phyloP scores from a whole-genome alignment of 2,888 invertebrate genomes.

The Idaea dimidiata region DNA sequence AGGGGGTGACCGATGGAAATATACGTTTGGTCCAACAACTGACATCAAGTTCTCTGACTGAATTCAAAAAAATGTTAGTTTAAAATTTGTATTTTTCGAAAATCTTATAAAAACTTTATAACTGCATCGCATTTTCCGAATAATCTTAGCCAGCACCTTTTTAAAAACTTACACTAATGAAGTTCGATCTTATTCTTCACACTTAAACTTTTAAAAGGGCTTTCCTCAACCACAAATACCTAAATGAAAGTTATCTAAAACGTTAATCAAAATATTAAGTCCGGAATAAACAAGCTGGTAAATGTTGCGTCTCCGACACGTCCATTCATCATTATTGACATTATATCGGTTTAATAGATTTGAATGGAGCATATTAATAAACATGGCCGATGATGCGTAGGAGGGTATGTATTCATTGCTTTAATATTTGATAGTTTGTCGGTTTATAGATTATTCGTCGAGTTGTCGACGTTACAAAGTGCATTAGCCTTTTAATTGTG shows the following conservation, averaged over 20 bases:
- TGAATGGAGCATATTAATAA: conserved; percentile 50
- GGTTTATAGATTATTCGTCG: conserved; percentile 35
- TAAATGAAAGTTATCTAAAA: conserved; percentile 6
- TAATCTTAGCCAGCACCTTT: not conserved
- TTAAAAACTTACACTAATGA: not conserved
- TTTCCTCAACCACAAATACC: not conserved
- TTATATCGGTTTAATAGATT: conserved; percentile 55
- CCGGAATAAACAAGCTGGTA: conserved; percentile 9
- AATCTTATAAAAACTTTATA: too few relatives aligned
- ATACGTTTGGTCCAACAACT: too few relatives aligned
- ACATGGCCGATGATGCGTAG: conserved; percentile 51
- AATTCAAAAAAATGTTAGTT: too few relatives aligned
- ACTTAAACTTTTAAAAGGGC: not conserved
- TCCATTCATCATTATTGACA: conserved; percentile 46
- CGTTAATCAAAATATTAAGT: conserved; percentile 16
- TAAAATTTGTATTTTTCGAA: too few relatives aligned
- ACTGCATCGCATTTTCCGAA: not conserved
- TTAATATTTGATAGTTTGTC: conserved; percentile 42
- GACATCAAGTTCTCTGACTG: too few relatives aligned
- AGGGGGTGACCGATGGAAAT: too few relatives aligned
- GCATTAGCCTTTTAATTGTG: conserved; percentile 66
- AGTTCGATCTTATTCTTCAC: not conserved
- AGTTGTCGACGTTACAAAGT: conserved; percentile 44
- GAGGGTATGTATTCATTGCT: conserved; percentile 48
- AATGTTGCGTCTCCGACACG: conserved; percentile 19